Evolutionary conservation across 2,113 vertebrate species (phyloP).

Genomic region (Galemys pyrenaicus): DNA sequence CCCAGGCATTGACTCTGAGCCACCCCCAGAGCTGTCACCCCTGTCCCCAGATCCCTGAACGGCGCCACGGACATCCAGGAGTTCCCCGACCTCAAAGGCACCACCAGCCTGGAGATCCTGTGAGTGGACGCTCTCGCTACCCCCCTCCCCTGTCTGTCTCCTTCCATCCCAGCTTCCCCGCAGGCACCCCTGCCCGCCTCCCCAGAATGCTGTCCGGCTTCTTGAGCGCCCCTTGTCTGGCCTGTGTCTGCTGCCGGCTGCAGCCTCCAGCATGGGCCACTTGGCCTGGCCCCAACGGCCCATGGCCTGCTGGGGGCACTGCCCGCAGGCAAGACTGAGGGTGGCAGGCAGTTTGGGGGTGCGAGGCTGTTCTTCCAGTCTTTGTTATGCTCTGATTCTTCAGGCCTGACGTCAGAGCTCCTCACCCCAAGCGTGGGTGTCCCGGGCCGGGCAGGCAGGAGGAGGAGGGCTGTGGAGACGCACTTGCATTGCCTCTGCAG

Average conservation of each 20-base stretch:
- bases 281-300: background rate
- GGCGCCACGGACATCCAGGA: constrained; percentile 93
- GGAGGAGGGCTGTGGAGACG: background rate
- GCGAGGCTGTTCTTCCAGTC: background rate
- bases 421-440: background rate
- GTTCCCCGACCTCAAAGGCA: constrained; percentile 96
- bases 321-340: background rate
- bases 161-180: background rate
- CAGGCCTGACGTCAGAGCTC: background rate
- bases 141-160: background rate
- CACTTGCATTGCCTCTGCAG: background rate
- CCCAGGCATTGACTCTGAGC: background rate
- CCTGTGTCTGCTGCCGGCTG: background rate
- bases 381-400: background rate
- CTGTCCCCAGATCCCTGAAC: constrained; percentile 91
- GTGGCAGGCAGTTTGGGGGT: background rate
- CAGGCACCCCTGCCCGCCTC: background rate
- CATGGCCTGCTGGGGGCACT: background rate
- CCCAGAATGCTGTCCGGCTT: background rate
- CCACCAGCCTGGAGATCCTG: constrained; percentile 95
- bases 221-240: background rate
- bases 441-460: background rate
- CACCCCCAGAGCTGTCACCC: background rate
- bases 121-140: constrained; percentile 85
- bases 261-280: background rate